phyloP scores from a whole-genome alignment of 2,888 invertebrate species.

The Machimus rusticus region DNA sequence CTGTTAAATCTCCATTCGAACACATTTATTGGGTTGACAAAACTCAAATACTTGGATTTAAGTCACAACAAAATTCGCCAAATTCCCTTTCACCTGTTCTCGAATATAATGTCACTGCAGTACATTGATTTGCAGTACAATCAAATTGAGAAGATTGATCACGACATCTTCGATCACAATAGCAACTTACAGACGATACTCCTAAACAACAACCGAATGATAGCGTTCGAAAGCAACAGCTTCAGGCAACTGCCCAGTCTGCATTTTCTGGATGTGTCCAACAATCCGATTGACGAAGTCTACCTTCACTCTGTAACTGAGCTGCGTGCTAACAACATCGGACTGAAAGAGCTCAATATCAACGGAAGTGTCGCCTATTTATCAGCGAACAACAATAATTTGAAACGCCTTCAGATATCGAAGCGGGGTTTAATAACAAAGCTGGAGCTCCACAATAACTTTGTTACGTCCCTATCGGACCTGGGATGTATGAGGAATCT shows the following conservation, averaged over 20 bases:
- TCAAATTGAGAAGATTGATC: constrained; percentile 10
- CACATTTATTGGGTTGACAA: neutral
- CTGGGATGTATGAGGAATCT: neutral
- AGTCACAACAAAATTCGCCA: constrained; percentile 7
- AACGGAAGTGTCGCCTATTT: neutral
- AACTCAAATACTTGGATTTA: constrained; percentile 9
- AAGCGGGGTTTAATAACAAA: neutral
- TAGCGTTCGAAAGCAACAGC: constrained; percentile 9
- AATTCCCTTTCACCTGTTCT: neutral
- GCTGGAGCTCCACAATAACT: constrained; percentile 10
- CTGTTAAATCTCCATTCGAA: neutral
- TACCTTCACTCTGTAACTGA: neutral
- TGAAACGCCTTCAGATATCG: neutral
- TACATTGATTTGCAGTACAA: constrained; percentile 22
- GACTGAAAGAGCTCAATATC: neutral
- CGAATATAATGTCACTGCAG: neutral
- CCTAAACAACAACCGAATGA: constrained; percentile 9
- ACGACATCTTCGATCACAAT: constrained; percentile 3
- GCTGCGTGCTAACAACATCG: neutral
- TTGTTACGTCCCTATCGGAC: neutral
- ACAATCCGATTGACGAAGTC: constrained; percentile 7
- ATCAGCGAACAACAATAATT: neutral
- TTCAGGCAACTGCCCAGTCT: neutral
- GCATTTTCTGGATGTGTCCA: constrained; percentile 1
- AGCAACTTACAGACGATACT: neutral